These are phyloP conservation scores for Syritta pipiens DNA, from an alignment of 2,888 invertebrate genomes.

Conservation along the genomic window DNA sequence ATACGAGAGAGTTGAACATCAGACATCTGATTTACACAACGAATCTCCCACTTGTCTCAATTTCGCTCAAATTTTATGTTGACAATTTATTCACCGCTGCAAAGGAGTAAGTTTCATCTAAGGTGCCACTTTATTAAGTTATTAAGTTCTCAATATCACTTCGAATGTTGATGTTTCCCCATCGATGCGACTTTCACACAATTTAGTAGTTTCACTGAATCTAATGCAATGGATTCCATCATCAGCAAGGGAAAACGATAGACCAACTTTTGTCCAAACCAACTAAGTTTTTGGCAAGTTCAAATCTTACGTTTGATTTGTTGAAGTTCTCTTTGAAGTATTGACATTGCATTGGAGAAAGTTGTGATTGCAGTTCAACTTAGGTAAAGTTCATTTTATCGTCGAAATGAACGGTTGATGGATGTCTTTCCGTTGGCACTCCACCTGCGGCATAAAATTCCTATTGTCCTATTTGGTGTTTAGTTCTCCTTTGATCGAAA, in stretches of 20 bases:
- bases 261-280: conserved; percentile 18
- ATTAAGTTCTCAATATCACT: background rate
- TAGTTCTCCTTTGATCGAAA: too few species aligned
- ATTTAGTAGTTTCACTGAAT: conserved; percentile 6
- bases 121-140: conserved; percentile 28
- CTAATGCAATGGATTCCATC: conserved; percentile 13
- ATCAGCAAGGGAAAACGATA: background rate
- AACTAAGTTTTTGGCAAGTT: conserved; percentile 14
- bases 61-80: too few species aligned
- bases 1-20: too few species aligned
- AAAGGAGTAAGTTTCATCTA: background rate
- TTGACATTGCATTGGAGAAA: background rate
- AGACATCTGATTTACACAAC: too few species aligned
- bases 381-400: too few species aligned
- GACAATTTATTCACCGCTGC: too few species aligned
- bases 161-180: conserved; percentile 24
- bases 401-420: too few species aligned
- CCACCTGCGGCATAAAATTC: too few species aligned
- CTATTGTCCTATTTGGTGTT: background rate
- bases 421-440: background rate
- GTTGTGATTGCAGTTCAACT: conserved; percentile 4
- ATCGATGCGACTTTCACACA: background rate
- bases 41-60: too few species aligned
- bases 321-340: conserved; percentile 3
- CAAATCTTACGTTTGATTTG: conserved; percentile 35